Conservation (phyloP, 2,797 vertebrate genomes). For the Cyprinella venusta region DNA sequence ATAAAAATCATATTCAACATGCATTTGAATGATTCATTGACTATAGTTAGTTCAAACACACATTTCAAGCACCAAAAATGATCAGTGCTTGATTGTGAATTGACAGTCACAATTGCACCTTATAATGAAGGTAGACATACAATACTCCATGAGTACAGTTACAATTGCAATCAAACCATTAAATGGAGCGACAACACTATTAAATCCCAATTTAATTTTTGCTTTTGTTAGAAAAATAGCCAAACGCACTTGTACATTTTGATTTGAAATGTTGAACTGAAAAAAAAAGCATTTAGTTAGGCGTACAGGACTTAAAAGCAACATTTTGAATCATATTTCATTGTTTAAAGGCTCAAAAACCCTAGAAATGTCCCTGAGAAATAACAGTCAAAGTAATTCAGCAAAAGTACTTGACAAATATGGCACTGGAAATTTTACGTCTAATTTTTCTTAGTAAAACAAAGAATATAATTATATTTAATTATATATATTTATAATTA, state of each 20-base stretch:
- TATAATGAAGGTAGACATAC: neutral
- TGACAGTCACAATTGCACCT: neutral
- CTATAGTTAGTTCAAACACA: neutral
- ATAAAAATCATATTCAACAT: neutral
- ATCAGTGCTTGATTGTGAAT: neutral
- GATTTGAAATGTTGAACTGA: neutral
- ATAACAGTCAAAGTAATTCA: neutral
- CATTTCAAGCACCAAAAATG: neutral
- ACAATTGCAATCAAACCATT: neutral
- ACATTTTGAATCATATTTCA: neutral
- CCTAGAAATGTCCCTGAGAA: neutral
- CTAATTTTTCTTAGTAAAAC: neutral
- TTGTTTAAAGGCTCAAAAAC: neutral
- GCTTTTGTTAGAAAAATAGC: neutral
- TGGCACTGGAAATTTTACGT: neutral
- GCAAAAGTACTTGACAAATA: neutral
- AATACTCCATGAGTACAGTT: neutral
- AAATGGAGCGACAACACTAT: neutral
- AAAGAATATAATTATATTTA: too few species aligned
- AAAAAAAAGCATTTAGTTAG: neutral
- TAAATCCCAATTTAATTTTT: neutral
- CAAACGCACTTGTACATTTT: neutral
- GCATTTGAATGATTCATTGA: neutral
- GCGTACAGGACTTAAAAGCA: neutral
- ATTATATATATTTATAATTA: too few species aligned